These are phyloP conservation scores for Marisa cornuarietis DNA, from an alignment of 1,140 invertebrate genomes.

Conservation along the genomic window DNA sequence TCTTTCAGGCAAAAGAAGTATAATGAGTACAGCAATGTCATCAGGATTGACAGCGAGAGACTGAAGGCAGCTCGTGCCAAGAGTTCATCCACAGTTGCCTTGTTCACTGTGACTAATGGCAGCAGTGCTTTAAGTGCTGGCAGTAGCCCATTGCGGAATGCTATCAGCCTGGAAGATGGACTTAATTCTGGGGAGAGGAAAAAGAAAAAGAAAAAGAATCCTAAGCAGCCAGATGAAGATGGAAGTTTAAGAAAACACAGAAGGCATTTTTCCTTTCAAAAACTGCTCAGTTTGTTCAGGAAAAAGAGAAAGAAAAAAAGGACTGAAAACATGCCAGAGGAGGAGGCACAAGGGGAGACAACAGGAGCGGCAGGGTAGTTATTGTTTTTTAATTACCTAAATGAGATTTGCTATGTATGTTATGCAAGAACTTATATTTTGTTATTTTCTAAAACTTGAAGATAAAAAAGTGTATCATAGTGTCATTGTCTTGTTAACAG, in stretches of 20 bases:
- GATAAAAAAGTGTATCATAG: background rate
- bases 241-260: too few relatives aligned
- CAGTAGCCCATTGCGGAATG: background rate
- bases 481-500: background rate
- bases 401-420: background rate
- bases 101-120: background rate
- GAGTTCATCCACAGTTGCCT: background rate
- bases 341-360: background rate
- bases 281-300: background rate
- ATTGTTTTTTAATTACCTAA: too few relatives aligned
- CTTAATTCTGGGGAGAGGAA: constrained; percentile 1
- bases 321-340: background rate
- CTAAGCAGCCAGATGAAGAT: background rate
- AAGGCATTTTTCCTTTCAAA: background rate
- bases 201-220: background rate
- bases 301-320: background rate
- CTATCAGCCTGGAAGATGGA: constrained; percentile 15
- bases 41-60: constrained; percentile 8
- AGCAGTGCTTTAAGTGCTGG: background rate
- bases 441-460: background rate
- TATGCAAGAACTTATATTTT: constrained; percentile 7
- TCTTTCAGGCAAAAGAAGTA: background rate
- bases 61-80: constrained; percentile 7
- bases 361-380: background rate
- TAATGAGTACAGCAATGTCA: constrained; percentile 22